A percentile compares a stretch with the other conserved stretches of the same genome.
phyloP scores from a whole-genome alignment of 1,140 invertebrate genomes.

The Bombus sylvicola region DNA sequence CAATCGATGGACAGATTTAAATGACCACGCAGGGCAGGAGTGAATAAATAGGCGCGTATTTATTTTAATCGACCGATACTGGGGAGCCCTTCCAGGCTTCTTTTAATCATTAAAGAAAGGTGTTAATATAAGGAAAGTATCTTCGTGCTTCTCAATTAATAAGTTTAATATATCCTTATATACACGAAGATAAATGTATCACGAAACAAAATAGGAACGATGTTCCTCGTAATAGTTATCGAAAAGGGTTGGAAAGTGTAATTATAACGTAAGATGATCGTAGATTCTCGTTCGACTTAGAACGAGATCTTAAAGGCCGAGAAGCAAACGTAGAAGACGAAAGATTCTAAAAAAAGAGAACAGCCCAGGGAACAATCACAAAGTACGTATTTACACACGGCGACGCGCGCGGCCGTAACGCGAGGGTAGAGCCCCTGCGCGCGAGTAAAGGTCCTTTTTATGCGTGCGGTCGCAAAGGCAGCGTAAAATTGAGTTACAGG shows the following conservation, averaged over 20 bases:
- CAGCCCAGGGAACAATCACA: conserved; percentile 60
- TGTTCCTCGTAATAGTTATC: background rate
- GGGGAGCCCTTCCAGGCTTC: background rate
- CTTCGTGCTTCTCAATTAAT: background rate
- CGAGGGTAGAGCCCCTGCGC: conserved; percentile 68
- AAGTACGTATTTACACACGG: conserved; percentile 64
- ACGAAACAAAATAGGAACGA: background rate
- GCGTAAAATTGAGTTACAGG: conserved; percentile 82
- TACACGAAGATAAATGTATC: background rate
- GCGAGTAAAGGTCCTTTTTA: conserved; percentile 70
- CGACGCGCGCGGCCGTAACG: conserved; percentile 62
- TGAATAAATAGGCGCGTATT: background rate
- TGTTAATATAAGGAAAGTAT: background rate
- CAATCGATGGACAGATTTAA: conserved; percentile 30
- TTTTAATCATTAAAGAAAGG: background rate
- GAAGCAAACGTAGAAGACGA: conserved; percentile 41
- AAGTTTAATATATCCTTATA: background rate
- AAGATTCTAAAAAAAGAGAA: conserved; percentile 65
- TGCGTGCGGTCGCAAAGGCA: conserved; percentile 68
- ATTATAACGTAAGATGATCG: background rate
- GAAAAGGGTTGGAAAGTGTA: too few relatives aligned
- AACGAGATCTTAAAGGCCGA: conserved; percentile 2
- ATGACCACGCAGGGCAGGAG: background rate
- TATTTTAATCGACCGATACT: conserved; percentile 44
- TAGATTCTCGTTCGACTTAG: background rate